Evolutionary conservation across 2,797 vertebrate species (phyloP).

Genomic region (Tachyglossus aculeatus): DNA sequence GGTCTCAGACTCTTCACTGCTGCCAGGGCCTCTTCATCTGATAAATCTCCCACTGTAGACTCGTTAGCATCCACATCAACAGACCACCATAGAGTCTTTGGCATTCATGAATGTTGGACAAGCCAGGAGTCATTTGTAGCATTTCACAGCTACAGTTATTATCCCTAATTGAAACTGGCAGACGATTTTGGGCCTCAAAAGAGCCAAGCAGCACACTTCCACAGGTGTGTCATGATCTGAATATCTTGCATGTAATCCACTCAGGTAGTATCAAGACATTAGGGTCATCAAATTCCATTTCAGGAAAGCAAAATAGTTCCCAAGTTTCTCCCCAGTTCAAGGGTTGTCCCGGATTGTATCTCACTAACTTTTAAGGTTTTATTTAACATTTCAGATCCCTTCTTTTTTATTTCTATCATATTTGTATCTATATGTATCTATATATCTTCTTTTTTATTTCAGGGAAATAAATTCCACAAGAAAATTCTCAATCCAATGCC

Average conservation of each 20-base stretch:
- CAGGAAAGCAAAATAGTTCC: constrained; percentile 46
- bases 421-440: too few species aligned
- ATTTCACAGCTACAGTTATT: constrained; percentile 46
- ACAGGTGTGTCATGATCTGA: too few species aligned
- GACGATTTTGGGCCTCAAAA: constrained; percentile 49
- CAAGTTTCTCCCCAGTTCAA: constrained; percentile 24
- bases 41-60: constrained; percentile 25
- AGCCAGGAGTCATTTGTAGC: constrained; percentile 29
- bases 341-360: constrained; percentile 33
- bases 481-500: too few species aligned
- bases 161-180: constrained; percentile 59
- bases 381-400: constrained; percentile 26
- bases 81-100: constrained; percentile 39
- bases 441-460: too few species aligned
- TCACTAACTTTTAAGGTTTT: constrained; percentile 43
- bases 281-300: constrained; percentile 11
- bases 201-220: constrained; percentile 35
- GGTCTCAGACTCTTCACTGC: constrained; percentile 29
- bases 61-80: constrained; percentile 50
- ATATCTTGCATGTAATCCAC: too few species aligned
- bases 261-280: too few species aligned
- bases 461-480: too few species aligned
- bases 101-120: constrained; percentile 38
- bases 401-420: too few species aligned
- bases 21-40: constrained; percentile 40